Evolutionary conservation across 1,140 invertebrate genomes (phyloP).

Genomic region (Trachelipus rathkii): DNA sequence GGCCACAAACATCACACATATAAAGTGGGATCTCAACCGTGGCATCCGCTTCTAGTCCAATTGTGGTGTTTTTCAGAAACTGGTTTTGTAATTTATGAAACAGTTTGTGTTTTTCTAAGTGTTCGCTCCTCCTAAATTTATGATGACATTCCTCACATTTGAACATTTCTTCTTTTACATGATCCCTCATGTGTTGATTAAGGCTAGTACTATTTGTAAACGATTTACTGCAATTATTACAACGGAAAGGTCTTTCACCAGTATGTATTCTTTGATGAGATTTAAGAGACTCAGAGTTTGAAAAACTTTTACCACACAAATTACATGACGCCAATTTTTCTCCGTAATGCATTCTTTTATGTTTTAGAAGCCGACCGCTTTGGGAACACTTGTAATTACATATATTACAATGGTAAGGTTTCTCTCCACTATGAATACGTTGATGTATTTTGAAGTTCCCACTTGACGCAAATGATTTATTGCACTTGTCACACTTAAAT

Average conservation of each 20-base stretch:
- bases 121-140: conserved; percentile 39
- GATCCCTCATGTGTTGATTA: conserved; percentile 42
- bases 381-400: conserved; percentile 57
- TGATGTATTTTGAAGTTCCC: conserved; percentile 89
- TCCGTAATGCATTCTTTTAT: conserved; percentile 46
- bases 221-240: conserved; percentile 82
- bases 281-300: conserved; percentile 40
- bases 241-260: conserved; percentile 89
- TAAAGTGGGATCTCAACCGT: conserved; percentile 31
- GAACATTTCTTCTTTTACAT: conserved; percentile 42
- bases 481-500: conserved; percentile 53
- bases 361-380: conserved; percentile 46
- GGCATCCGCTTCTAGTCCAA: conserved; percentile 34
- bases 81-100: conserved; percentile 35
- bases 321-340: conserved; percentile 52
- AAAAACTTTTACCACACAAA: conserved; percentile 56
- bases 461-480: conserved; percentile 46
- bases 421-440: conserved; percentile 92
- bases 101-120: conserved; percentile 36
- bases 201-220: conserved; percentile 73
- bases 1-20: conserved; percentile 42
- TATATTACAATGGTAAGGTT: conserved; percentile 94
- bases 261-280: conserved; percentile 44
- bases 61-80: conserved; percentile 25
- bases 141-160: conserved; percentile 43